phyloP scores from a whole-genome alignment of 2,888 invertebrate species.

The Timandra comae region DNA sequence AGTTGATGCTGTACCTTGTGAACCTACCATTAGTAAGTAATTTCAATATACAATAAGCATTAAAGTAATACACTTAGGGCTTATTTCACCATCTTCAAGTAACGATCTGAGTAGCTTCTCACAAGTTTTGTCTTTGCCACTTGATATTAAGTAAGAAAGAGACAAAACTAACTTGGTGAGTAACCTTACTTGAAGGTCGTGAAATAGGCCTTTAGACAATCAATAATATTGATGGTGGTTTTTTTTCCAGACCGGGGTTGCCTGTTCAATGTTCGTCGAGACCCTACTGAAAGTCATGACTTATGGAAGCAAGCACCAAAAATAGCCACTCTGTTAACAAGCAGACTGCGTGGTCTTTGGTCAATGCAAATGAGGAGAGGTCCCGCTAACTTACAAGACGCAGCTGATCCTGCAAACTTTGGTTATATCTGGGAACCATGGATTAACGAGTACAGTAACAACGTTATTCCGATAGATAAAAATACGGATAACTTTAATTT shows the following conservation, averaged over 20 bases:
- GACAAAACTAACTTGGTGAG: no score
- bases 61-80: not conserved
- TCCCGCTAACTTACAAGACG: slow-evolving; percentile 59
- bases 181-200: no score
- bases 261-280: slow-evolving; percentile 84
- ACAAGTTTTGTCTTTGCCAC: no score
- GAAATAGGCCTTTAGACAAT: no score
- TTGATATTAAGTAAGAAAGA: no score
- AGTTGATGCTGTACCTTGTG: slow-evolving; percentile 46
- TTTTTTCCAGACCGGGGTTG: slow-evolving; percentile 77
- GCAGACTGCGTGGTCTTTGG: slow-evolving; percentile 55
- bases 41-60: no score
- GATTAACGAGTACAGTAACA: slow-evolving; percentile 31
- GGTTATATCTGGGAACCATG: slow-evolving; percentile 85
- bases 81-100: no score
- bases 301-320: slow-evolving; percentile 71
- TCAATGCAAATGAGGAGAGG: slow-evolving; percentile 67
- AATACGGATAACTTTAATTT: slow-evolving; percentile 27
- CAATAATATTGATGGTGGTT: no score
- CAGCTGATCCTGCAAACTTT: slow-evolving; percentile 82
- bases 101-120: no score
- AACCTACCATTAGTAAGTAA: slow-evolving; percentile 56
- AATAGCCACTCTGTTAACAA: slow-evolving; percentile 59
- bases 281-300: slow-evolving; percentile 88
- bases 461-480: slow-evolving; percentile 15